These are phyloP conservation scores for Styela clava DNA, from an alignment of 23 tunicate species.

Conservation along the genomic window DNA sequence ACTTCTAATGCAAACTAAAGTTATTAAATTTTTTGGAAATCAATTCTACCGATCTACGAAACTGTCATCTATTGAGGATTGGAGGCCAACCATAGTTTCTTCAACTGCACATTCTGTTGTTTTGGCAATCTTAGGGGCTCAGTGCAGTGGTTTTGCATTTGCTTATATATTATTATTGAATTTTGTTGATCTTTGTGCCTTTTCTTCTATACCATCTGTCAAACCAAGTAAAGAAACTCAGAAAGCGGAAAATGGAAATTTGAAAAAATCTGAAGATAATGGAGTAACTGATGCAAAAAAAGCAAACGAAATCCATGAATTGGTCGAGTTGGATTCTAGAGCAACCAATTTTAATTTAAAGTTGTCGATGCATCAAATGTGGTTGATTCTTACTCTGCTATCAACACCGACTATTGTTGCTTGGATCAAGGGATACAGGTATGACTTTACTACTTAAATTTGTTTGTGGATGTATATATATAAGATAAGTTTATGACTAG, in stretches of 20 bases:
- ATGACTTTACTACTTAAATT: too few species aligned
- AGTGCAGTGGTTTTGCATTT: conserved; percentile 41
- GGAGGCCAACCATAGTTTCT: background rate
- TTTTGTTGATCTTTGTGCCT: conserved; percentile 19
- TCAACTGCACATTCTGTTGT: conserved; percentile 38
- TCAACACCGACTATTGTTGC: conserved; percentile 3
- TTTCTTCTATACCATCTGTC: background rate
- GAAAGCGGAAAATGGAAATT: background rate
- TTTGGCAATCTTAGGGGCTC: conserved; percentile 23
- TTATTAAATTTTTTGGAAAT: conserved; percentile 6
- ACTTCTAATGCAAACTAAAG: background rate
- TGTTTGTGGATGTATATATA: too few species aligned
- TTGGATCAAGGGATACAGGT: conserved; percentile 8
- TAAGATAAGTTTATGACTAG: too few species aligned
- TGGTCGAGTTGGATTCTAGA: background rate
- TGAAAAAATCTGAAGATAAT: background rate
- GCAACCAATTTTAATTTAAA: background rate
- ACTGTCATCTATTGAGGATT: background rate
- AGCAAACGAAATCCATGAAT: background rate
- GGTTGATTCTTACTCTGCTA: background rate
- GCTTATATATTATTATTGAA: conserved; percentile 35
- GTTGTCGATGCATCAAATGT: conserved; percentile 12
- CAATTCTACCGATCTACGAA: background rate
- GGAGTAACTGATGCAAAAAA: background rate
- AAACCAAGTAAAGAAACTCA: background rate